Evolutionary conservation across 2,113 vertebrate species (phyloP), one percentile per base, ranked within the genome.

Genomic region (Tautogolabrus adspersus): DNA sequence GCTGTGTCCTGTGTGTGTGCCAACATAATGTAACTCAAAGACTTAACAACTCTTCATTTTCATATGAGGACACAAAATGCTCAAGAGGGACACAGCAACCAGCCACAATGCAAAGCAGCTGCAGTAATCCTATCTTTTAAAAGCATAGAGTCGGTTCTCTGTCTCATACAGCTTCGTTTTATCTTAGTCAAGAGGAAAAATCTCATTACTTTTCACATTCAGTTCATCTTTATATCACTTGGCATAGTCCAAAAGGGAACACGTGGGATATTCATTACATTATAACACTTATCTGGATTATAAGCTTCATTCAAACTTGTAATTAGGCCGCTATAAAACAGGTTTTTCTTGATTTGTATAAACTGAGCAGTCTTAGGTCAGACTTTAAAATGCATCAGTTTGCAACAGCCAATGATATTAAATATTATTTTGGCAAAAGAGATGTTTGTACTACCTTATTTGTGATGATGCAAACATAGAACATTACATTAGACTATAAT

Each of bases 31-130:
- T 0, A 26, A n/a, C 54, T 40, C 61, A 38, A 61, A 57, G 21
- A 37, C 40, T 37, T 63, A 42, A 42, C 22, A 13, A 64, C 52
- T 34, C 21, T 6, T 21, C 0, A 72, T 87, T 84, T 89, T 86
- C 75, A 85, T 82, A 81, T 3, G 38, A 59, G 77, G 46, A 64
- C 6, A 4, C 44, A 72, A 54, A 49, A 38, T 55, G 55, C 42
- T 40, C 60, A 6, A 75, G 54, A 22, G 18, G 9, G 60, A 42
- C 37, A 18, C 21, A 71, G n/a, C 16, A 23, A 46, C 10, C 19
- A 46, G 61, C 38, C 40, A 9, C 15, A 42, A 87, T 79, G 84
- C 85, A 86, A 81, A 84, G 10, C 81, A 81, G 67, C 44, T 44
- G 51, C 49, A 66, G 66, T 30, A 64, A 62, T 56, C 13, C 46